Evolutionary conservation across 2,113 vertebrate species (phyloP), one percentile per base, ranked within the genome.

Genomic region (Lepus europaeus): DNA sequence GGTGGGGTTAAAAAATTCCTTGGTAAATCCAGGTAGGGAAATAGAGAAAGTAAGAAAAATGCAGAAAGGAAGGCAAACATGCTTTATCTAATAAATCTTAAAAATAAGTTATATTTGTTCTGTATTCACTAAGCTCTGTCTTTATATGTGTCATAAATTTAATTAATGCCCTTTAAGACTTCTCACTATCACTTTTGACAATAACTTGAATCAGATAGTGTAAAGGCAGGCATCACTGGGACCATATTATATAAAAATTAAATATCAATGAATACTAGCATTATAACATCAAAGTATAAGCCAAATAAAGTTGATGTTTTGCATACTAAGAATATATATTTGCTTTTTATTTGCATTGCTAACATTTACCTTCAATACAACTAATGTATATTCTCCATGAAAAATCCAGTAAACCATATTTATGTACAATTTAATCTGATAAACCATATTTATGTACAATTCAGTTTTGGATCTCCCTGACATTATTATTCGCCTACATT

Each of bases 251-350:
- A 97, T 61, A 76, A 53, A 94, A 95, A 96, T 97, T 97, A 97
- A 98, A 97, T 97, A 88, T 97, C 95, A 98, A 89, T 97, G 93
- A 97, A 51, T 1, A 2, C 56, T 94, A 93, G 86, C 69, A 92
- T 96, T 96, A 59, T n/a, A 95, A 84, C 0, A 0, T 96, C 56
- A 94, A 73, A 92, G 89, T 72, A 8, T 86, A 97, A 98, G 94
- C 29, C 85, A 93, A 89, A 39, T 33, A 95, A 61, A 97, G 92
- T 74, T 89, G 33, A 31, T 0, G 74, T 90, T 97, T 49, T 22
- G 82, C 84, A 87, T 95, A 92, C 69, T 96, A 93, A 98, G 90
- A 49, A 31, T 56, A 27, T 23, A 73, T 51, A n/a, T 83, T 97
- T 97, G 3, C 53, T 96, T 95, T 69, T 94, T 94, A 53, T 90